Evolutionary conservation across 1,140 invertebrate genomes (phyloP).

Genomic region (Heterodera carotae): DNA sequence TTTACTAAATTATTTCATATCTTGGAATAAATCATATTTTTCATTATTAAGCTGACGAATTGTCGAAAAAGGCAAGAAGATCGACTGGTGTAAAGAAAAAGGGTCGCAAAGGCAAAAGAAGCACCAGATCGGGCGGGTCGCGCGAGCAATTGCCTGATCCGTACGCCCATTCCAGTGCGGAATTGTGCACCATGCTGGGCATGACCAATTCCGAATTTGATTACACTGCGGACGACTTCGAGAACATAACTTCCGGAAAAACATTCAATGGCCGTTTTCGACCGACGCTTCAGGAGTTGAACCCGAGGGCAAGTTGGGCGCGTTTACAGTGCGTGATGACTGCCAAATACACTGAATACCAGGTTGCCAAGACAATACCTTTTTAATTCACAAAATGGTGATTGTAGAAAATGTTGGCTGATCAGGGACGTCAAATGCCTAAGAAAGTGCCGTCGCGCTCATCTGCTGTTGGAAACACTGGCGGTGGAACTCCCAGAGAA

Average conservation of each 20-base stretch:
- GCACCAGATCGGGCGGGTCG: not conserved
- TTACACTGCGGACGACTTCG: conserved; percentile 48
- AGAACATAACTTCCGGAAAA: conserved; percentile 48
- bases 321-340: conserved; percentile 43
- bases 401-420: conserved; percentile 24
- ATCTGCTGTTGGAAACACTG: conserved; percentile 21
- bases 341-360: conserved; percentile 48
- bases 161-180: conserved; percentile 27
- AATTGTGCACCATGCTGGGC: conserved; percentile 37
- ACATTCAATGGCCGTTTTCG: conserved; percentile 43
- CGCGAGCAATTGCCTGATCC: conserved; percentile 37
- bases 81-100: conserved; percentile 25
- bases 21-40: no score
- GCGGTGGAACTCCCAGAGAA: conserved; percentile 7
- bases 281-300: conserved; percentile 40
- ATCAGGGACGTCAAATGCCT: conserved; percentile 20
- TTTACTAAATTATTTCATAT: not conserved
- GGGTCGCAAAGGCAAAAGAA: conserved; percentile 25
- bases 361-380: conserved; percentile 10
- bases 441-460: conserved; percentile 25
- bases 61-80: conserved; percentile 27
- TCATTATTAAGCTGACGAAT: not conserved
- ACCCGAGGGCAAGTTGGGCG: conserved; percentile 39
- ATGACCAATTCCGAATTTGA: conserved; percentile 46
- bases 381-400: not conserved